A percentile compares a stretch with the other conserved stretches of the same genome.
Conservation (phyloP, 37 sponge, comb jelly and placozoan species). For the Amphimedon queenslandica region DNA sequence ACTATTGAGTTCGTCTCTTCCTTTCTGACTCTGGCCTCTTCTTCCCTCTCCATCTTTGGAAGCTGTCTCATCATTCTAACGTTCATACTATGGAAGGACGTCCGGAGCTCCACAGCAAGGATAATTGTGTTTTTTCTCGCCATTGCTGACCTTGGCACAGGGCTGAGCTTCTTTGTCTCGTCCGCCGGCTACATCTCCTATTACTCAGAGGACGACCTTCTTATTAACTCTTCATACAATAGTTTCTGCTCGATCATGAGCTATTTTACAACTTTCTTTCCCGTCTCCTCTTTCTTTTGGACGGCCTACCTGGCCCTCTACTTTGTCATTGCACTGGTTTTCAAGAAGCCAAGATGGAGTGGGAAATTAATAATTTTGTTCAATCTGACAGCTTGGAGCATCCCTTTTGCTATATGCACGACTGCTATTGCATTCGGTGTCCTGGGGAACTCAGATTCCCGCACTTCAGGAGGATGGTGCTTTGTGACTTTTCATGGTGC, state of each 20-base stretch:
- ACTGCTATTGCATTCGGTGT: not conserved
- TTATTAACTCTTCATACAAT: not conserved
- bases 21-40: slow-evolving; percentile 29
- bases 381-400: slow-evolving; percentile 46
- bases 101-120: slow-evolving; percentile 23
- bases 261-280: slow-evolving; percentile 44
- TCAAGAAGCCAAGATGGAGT: slow-evolving; percentile 7
- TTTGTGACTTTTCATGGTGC: slow-evolving; percentile 8
- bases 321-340: slow-evolving; percentile 30
- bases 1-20: not conserved
- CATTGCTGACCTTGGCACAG: slow-evolving; percentile 58
- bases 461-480: slow-evolving; percentile 46
- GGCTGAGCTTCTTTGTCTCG: slow-evolving; percentile 33
- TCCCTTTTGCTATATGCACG: slow-evolving; percentile 36
- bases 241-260: slow-evolving; percentile 32
- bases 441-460: not conserved
- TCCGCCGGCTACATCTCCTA: not conserved
- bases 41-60: slow-evolving; percentile 28
- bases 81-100: slow-evolving; percentile 23
- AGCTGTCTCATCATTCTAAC: slow-evolving; percentile 46
- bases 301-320: slow-evolving; percentile 53
- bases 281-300: slow-evolving; percentile 58
- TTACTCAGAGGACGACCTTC: not conserved
- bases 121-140: slow-evolving; percentile 62
- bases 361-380: slow-evolving; percentile 33